phyloP scores from a whole-genome alignment of 2,888 invertebrate genomes.

The Ctenicera cuprea region DNA sequence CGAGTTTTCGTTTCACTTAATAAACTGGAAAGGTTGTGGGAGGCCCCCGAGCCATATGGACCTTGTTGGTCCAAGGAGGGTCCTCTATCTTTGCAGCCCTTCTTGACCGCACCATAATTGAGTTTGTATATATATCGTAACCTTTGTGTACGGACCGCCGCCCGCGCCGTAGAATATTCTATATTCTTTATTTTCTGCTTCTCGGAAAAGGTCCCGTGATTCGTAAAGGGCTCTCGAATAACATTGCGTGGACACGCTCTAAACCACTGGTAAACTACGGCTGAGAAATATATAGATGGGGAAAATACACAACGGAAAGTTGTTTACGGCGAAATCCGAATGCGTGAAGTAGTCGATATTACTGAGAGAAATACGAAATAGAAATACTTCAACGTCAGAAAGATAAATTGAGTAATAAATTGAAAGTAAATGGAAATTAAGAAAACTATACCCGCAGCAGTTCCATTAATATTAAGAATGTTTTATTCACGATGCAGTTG shows the following conservation, averaged over 20 bases:
- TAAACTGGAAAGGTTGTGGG: slow-evolving; percentile 42
- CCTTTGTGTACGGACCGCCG: slow-evolving; percentile 44
- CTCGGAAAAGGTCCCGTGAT: slow-evolving; percentile 26
- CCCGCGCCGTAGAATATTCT: slow-evolving; percentile 42
- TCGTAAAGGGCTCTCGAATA: slow-evolving; percentile 37
- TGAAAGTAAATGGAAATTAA: slow-evolving; percentile 44
- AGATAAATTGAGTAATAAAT: slow-evolving; percentile 50
- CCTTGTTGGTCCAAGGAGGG: slow-evolving; percentile 39
- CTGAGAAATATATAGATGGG: slow-evolving; percentile 19
- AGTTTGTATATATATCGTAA: slow-evolving; percentile 46
- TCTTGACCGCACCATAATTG: slow-evolving; percentile 51
- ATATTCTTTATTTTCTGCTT: slow-evolving; percentile 28
- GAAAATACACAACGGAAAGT: slow-evolving; percentile 23
- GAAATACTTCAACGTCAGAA: slow-evolving; percentile 32
- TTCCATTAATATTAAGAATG: slow-evolving; percentile 39
- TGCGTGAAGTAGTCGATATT: slow-evolving; percentile 25
- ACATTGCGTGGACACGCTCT: slow-evolving; percentile 41
- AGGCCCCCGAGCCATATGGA: slow-evolving; percentile 43
- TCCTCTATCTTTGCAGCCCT: slow-evolving; percentile 37
- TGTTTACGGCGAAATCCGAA: slow-evolving; percentile 28
- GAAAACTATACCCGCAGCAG: slow-evolving; percentile 36
- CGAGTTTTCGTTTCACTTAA: slow-evolving; percentile 41
- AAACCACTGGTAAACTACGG: slow-evolving; percentile 22
- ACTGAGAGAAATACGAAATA: slow-evolving; percentile 36
- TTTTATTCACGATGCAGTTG: slow-evolving; percentile 28